Conservation (phyloP, 2,797 vertebrate species). For the Tokudaia muenninki region DNA sequence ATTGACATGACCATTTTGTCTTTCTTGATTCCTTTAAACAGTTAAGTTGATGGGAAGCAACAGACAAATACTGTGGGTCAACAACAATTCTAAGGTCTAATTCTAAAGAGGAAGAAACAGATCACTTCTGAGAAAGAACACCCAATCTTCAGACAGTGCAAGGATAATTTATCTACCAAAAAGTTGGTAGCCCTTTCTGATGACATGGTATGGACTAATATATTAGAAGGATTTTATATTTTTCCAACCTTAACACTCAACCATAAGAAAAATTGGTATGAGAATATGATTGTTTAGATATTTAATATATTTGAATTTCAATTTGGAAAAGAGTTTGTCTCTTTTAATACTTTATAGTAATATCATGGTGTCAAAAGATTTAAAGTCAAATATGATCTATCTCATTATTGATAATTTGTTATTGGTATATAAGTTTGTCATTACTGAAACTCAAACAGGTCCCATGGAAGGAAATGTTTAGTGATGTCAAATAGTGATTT, state of each 20-base stretch:
- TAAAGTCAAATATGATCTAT: background rate
- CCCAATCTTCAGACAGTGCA: background rate
- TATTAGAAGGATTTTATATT: background rate
- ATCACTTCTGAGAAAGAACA: background rate
- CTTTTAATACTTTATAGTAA: background rate
- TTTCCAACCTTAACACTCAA: background rate
- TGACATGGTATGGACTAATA: background rate
- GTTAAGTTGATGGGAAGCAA: background rate
- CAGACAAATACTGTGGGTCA: background rate
- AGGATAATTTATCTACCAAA: background rate
- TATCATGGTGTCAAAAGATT: background rate
- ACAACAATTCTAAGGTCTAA: background rate
- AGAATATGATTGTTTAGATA: background rate
- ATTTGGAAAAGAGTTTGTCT: background rate
- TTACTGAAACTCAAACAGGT: background rate
- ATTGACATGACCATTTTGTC: background rate
- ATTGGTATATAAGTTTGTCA: constrained; percentile 22
- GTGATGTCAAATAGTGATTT: background rate
- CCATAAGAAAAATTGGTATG: background rate
- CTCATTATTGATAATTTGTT: constrained; percentile 37
- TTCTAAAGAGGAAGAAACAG: background rate
- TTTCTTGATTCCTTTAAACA: background rate
- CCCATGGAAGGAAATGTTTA: background rate
- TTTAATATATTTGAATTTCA: constrained; percentile 23
- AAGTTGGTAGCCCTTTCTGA: rapidly evolving